A percentile compares a stretch with the other conserved stretches of the same genome.
Conservation (phyloP, 2,888 invertebrate genomes). For the Bibio marci region DNA sequence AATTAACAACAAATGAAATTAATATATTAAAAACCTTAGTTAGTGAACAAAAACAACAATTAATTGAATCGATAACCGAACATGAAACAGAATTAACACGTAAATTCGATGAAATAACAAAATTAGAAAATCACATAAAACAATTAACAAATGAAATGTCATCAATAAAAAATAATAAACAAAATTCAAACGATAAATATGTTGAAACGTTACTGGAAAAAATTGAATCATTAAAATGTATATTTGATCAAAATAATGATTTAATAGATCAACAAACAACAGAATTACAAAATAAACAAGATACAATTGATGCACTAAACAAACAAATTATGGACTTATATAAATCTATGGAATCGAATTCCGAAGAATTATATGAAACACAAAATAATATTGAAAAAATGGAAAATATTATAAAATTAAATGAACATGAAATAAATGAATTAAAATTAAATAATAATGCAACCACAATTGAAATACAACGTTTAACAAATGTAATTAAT, state of each 20-base stretch:
- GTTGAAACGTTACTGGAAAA: slow-evolving; percentile 15
- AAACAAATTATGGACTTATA: slow-evolving; percentile 36
- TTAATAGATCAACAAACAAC: slow-evolving; percentile 23
- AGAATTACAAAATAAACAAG: slow-evolving; percentile 36
- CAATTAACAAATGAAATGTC: slow-evolving; percentile 30
- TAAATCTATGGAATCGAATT: slow-evolving; percentile 35
- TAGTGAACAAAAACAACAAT: slow-evolving; percentile 27
- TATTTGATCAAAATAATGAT: slow-evolving; percentile 32
- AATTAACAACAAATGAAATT: slow-evolving; percentile 21
- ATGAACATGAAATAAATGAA: slow-evolving; percentile 29
- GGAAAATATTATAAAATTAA: slow-evolving; percentile 27
- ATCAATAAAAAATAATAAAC: slow-evolving; percentile 31
- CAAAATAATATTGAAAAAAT: slow-evolving; percentile 32
- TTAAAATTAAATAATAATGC: slow-evolving; percentile 30
- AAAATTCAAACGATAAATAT: slow-evolving; percentile 16
- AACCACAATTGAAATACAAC: slow-evolving; percentile 19
- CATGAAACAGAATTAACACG: slow-evolving; percentile 18
- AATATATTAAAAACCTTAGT: slow-evolving; percentile 23
- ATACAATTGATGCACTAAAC: slow-evolving; percentile 44
- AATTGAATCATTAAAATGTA: slow-evolving; percentile 16
- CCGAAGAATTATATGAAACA: slow-evolving; percentile 31
- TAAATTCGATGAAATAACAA: slow-evolving; percentile 15
- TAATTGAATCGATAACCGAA: slow-evolving; percentile 24
- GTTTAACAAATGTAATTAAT: not conserved
- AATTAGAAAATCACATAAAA: slow-evolving; percentile 24